Evolutionary conservation across 23 tunicate genomes (phyloP).

Genomic region (Trididemnum clinides): DNA sequence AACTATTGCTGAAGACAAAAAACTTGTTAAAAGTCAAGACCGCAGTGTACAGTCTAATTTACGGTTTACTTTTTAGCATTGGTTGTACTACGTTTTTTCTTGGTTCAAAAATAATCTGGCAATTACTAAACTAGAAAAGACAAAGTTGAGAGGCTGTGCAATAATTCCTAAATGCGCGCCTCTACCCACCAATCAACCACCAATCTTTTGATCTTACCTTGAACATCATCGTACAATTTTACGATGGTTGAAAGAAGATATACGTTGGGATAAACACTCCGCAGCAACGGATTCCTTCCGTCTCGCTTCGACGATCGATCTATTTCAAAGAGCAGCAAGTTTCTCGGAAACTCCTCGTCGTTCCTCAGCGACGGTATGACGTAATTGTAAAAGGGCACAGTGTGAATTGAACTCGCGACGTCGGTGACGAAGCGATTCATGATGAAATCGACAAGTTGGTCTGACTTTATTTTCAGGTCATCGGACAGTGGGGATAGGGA

Average conservation of each 20-base stretch:
- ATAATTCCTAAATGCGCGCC: too few species aligned
- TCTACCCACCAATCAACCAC: too few species aligned
- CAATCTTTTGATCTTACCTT: too few species aligned
- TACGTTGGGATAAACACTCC: not conserved
- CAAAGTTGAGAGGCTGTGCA: too few species aligned
- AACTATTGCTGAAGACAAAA: not conserved
- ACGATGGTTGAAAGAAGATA: slow-evolving; percentile 23
- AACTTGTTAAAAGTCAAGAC: not conserved
- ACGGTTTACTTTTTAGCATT: too few species aligned
- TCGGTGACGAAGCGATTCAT: slow-evolving; percentile 21
- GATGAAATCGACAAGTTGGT: not conserved
- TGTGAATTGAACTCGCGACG: slow-evolving; percentile 17
- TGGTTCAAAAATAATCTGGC: too few species aligned
- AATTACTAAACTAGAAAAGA: too few species aligned
- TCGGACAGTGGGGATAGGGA: not conserved
- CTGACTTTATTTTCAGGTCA: not conserved
- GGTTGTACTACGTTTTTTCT: too few species aligned
- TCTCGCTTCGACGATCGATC: not conserved
- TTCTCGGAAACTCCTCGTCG: not conserved
- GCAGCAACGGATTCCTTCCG: not conserved
- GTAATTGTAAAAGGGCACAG: slow-evolving; percentile 9
- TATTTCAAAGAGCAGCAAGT: not conserved
- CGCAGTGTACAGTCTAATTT: too few species aligned
- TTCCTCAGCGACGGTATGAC: slow-evolving; percentile 34
- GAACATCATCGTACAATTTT: not conserved